These are phyloP conservation scores for Oncopeltus fasciatus DNA, from an alignment of 1,140 invertebrate genomes.

Conservation along the genomic window DNA sequence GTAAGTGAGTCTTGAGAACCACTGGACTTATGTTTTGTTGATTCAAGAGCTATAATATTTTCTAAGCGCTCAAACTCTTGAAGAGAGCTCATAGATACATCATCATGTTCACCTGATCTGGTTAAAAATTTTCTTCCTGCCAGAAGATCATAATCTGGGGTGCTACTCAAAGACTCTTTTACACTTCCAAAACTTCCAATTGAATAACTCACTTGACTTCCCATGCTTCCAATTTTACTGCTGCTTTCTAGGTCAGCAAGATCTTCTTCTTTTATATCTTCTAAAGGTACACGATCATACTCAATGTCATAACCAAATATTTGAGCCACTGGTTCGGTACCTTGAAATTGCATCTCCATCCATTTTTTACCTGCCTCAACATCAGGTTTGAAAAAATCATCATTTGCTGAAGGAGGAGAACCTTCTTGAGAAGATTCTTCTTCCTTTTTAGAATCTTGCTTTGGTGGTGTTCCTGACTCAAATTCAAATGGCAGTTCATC, in stretches of 20 bases:
- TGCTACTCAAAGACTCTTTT: slow-evolving; percentile 59
- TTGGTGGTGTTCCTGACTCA: slow-evolving; percentile 55
- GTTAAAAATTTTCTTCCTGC: slow-evolving; percentile 63
- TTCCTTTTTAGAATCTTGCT: slow-evolving; percentile 22
- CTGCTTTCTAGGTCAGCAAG: slow-evolving; percentile 68
- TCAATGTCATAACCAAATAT: slow-evolving; percentile 54
- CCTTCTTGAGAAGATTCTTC: slow-evolving; percentile 21
- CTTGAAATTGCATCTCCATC: slow-evolving; percentile 74
- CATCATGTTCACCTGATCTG: slow-evolving; percentile 69
- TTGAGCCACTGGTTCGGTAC: slow-evolving; percentile 44
- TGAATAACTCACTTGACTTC: slow-evolving; percentile 59
- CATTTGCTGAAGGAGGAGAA: slow-evolving; percentile 28
- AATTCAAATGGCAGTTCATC: slow-evolving; percentile 44
- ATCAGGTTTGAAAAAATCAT: slow-evolving; percentile 34
- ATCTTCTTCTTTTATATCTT: slow-evolving; percentile 84
- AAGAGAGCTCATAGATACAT: slow-evolving; percentile 77
- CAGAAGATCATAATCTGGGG: slow-evolving; percentile 71
- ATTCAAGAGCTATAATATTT: slow-evolving; percentile 54
- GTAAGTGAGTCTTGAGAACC: slow-evolving; percentile 56
- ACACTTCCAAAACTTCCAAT: slow-evolving; percentile 60
- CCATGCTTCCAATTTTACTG: slow-evolving; percentile 58
- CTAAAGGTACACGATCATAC: slow-evolving; percentile 57
- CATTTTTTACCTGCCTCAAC: slow-evolving; percentile 68
- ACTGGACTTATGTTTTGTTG: slow-evolving; percentile 39
- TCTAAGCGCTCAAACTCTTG: slow-evolving; percentile 90